These are phyloP conservation scores for Sabellastarte sp. DNA, from an alignment of 2,888 invertebrate genomes.

Conservation along the genomic window DNA sequence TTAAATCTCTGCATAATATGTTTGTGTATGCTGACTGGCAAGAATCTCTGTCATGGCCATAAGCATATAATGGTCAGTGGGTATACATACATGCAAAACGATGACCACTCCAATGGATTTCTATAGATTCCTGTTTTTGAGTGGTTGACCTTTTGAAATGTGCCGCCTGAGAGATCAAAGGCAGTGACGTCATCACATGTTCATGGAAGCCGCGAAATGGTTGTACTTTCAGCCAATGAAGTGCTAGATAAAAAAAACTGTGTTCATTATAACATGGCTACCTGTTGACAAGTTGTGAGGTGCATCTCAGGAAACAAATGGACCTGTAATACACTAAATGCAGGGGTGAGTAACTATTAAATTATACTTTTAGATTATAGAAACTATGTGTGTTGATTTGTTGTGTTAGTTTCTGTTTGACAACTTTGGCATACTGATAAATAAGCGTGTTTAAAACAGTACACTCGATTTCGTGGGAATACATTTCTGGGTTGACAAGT, in stretches of 20 bases:
- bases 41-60: no score
- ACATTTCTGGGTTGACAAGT: no score
- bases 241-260: neutral
- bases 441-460: neutral
- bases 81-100: no score
- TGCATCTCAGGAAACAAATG: neutral
- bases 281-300: constrained; percentile 4
- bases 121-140: no score
- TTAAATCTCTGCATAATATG: no score
- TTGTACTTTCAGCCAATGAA: constrained; percentile 6
- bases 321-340: neutral
- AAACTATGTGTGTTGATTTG: neutral
- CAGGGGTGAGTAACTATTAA: neutral
- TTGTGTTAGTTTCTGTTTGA: neutral
- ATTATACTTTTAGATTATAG: neutral
- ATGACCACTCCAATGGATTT: no score
- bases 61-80: no score
- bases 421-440: neutral
- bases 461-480: neutral
- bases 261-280: constrained; percentile 5
- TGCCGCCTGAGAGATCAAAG: constrained; percentile 7
- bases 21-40: no score
- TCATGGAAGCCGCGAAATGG: constrained; percentile 22
- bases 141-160: no score
- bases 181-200: constrained; percentile 16